A percentile compares a stretch with the other conserved stretches of the same genome.
phyloP scores from a whole-genome alignment of 1,140 invertebrate genomes.

The Tetragnatha versicolor region DNA sequence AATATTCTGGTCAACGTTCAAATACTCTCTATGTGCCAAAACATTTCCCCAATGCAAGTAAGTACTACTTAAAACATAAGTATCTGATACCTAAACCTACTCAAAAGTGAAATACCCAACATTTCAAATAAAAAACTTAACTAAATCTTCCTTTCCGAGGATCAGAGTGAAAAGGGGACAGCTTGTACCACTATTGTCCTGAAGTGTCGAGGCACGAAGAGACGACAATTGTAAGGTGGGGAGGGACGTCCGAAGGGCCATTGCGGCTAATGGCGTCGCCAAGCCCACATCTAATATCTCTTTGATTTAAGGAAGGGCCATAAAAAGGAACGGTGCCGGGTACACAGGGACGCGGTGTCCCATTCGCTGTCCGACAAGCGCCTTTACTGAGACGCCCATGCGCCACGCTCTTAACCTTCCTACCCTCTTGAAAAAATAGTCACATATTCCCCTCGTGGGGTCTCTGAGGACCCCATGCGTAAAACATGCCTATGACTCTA shows the following conservation, averaged over 20 bases:
- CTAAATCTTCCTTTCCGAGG: too few species aligned
- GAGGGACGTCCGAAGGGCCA: conserved; percentile 42
- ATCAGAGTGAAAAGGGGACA: neutral
- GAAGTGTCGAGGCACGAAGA: neutral
- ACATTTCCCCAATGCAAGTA: too few species aligned
- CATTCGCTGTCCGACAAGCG: conserved; percentile 46
- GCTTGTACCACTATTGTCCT: neutral
- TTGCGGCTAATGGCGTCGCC: conserved; percentile 52
- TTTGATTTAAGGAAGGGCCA: conserved; percentile 50
- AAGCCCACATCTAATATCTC: conserved; percentile 54
- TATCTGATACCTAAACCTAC: too few species aligned
- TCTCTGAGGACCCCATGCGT: too few species aligned
- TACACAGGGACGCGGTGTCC: conserved; percentile 50
- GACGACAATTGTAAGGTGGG: conserved; percentile 13
- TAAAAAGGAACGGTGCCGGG: conserved; percentile 40
- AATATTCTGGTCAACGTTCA: too few species aligned
- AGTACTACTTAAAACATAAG: too few species aligned
- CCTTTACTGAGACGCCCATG: too few species aligned
- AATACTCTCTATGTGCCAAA: too few species aligned
- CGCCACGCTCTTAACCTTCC: neutral
- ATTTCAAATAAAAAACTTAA: too few species aligned
- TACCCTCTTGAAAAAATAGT: neutral
- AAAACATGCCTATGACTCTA: too few species aligned
- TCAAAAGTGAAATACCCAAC: too few species aligned
- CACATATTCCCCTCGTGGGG: too few species aligned